A percentile compares a stretch with the other conserved stretches of the same genome.
Evolutionary conservation across 2,113 vertebrate genomes (phyloP).

Genomic region (Maccullochella peelii): DNA sequence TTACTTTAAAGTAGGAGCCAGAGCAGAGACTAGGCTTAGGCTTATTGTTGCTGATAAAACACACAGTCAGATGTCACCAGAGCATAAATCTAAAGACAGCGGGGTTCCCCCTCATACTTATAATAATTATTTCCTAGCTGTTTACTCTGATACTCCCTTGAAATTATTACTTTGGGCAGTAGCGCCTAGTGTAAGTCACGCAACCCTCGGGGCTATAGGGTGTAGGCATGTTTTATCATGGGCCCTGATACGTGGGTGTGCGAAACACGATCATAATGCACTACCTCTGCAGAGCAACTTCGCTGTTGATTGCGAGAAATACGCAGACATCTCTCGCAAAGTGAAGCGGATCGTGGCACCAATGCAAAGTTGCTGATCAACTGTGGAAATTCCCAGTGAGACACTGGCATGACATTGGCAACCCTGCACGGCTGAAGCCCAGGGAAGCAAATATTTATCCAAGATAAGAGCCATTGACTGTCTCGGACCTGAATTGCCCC

Average conservation of each 20-base stretch:
- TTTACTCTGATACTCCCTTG: slow-evolving; percentile 68
- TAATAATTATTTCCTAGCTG: slow-evolving; percentile 57
- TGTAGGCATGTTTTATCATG: slow-evolving; percentile 68
- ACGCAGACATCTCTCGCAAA: not conserved
- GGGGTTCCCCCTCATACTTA: slow-evolving; percentile 62
- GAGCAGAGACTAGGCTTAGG: not conserved
- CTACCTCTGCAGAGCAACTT: not conserved
- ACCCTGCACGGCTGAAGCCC: slow-evolving; percentile 18
- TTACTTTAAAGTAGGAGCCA: not conserved
- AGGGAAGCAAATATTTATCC: slow-evolving; percentile 79
- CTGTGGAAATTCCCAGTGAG: slow-evolving; percentile 62
- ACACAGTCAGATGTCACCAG: not conserved
- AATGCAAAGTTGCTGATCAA: slow-evolving; percentile 23
- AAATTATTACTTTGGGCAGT: slow-evolving; percentile 71
- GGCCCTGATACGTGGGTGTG: slow-evolving; percentile 51
- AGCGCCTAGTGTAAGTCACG: slow-evolving; percentile 71
- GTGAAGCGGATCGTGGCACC: not conserved
- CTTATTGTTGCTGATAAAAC: not conserved
- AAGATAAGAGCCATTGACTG: slow-evolving; percentile 75
- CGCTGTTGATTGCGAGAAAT: not conserved
- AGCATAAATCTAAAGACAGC: slow-evolving; percentile 33
- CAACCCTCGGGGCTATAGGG: slow-evolving; percentile 63
- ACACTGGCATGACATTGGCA: too few species aligned
- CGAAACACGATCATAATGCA: slow-evolving; percentile 3
- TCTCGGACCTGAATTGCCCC: slow-evolving; percentile 59